Conservation (phyloP, 1,140 invertebrate genomes). For the Drosophila sechellia region DNA sequence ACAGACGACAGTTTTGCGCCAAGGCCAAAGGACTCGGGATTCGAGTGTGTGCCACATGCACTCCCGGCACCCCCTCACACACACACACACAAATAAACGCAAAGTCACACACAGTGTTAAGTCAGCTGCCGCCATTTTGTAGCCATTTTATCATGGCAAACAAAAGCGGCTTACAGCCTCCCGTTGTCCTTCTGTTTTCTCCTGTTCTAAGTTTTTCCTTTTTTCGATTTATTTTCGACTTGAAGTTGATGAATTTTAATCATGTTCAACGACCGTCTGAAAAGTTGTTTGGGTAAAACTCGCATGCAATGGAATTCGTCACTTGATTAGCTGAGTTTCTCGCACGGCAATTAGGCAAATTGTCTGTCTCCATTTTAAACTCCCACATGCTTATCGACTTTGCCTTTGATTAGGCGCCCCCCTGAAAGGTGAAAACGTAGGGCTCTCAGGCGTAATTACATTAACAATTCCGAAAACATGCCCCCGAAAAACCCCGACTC, state of each 20-base stretch:
- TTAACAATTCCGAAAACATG: constrained; percentile 77
- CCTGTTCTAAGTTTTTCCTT: not conserved
- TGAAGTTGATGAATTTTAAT: constrained; percentile 68
- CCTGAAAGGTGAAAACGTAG: constrained; percentile 19
- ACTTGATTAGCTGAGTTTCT: constrained; percentile 50
- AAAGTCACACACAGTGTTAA: constrained; percentile 40
- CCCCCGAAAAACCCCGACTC: constrained; percentile 28
- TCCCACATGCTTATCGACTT: constrained; percentile 58
- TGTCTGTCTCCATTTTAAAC: constrained; percentile 58
- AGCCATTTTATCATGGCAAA: constrained; percentile 73
- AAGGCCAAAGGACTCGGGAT: constrained; percentile 52
- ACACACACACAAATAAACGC: constrained; percentile 6
- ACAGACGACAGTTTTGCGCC: constrained; percentile 70
- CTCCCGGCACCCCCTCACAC: constrained; percentile 4
- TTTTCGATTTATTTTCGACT: constrained; percentile 34
- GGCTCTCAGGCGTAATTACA: constrained; percentile 78
- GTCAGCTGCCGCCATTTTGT: constrained; percentile 77
- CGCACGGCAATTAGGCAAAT: constrained; percentile 71
- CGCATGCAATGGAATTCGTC: constrained; percentile 39
- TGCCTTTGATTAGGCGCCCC: constrained; percentile 27
- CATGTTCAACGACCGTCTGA: constrained; percentile 50
- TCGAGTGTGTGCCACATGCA: constrained; percentile 34
- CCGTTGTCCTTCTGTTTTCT: constrained; percentile 3
- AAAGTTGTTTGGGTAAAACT: constrained; percentile 52
- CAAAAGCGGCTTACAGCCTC: constrained; percentile 50